Percentiles rank a stretch among this genome's conserved stretches.
Conservation (phyloP, 2,888 invertebrate species). For the Euzophera pinguis region DNA sequence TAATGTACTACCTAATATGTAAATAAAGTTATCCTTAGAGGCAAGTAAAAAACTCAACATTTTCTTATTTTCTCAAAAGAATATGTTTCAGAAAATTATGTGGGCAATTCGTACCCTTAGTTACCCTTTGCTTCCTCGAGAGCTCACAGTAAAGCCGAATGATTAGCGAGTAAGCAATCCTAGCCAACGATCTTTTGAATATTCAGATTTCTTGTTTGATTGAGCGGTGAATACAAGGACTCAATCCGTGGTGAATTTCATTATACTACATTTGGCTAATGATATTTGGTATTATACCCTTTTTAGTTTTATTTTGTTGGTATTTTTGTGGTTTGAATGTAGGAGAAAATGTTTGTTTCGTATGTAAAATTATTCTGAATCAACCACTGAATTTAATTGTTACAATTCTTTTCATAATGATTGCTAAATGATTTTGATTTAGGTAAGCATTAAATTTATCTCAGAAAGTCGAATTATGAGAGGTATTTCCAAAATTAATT, state of each 20-base stretch:
- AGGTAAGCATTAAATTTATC: too few relatives aligned
- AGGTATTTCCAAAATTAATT: too few relatives aligned
- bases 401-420: too few relatives aligned
- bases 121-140: background rate
- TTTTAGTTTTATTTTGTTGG: background rate
- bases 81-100: too few relatives aligned
- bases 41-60: too few relatives aligned
- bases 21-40: too few relatives aligned
- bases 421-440: too few relatives aligned
- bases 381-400: too few relatives aligned
- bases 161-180: constrained; percentile 1
- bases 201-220: constrained; percentile 5
- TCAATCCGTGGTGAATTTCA: constrained; percentile 9
- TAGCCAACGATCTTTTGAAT: constrained; percentile 3
- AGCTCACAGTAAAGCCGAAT: background rate
- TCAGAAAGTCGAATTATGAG: too few relatives aligned
- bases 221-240: background rate
- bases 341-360: background rate
- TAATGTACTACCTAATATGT: too few relatives aligned
- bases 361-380: too few relatives aligned
- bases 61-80: too few relatives aligned
- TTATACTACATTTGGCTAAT: constrained; percentile 3
- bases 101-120: background rate
- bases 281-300: background rate
- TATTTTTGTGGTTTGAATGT: background rate